Percentiles rank a stretch among this genome's conserved stretches.
Conservation (phyloP, 2,888 invertebrate genomes). For the Drepana falcataria region DNA sequence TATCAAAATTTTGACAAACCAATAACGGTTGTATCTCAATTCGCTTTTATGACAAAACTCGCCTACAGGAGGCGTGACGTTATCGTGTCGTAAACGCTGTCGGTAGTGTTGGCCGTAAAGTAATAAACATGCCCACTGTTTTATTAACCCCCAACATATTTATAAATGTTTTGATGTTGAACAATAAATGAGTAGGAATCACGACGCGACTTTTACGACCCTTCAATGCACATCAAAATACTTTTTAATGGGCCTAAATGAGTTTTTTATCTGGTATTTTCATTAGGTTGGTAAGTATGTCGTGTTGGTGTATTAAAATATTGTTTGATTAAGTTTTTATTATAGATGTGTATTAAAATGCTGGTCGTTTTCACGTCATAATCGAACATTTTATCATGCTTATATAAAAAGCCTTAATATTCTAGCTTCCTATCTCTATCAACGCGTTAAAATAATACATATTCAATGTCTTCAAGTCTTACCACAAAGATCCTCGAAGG, state of each 20-base stretch:
- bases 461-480: too few relatives aligned
- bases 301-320: constrained; percentile 12
- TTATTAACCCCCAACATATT: constrained; percentile 48
- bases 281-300: constrained; percentile 18
- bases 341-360: neutral
- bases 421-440: too few relatives aligned
- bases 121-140: constrained; percentile 46
- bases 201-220: constrained; percentile 35
- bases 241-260: constrained; percentile 37
- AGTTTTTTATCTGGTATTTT: constrained; percentile 30
- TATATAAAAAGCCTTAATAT: too few relatives aligned
- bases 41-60: constrained; percentile 26
- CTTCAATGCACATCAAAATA: constrained; percentile 28
- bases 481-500: too few relatives aligned
- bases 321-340: constrained; percentile 12
- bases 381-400: too few relatives aligned
- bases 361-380: too few relatives aligned
- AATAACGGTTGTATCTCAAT: constrained; percentile 20
- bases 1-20: constrained; percentile 10
- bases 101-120: constrained; percentile 37
- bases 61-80: constrained; percentile 21
- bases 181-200: constrained; percentile 30
- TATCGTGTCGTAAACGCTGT: constrained; percentile 30
- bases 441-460: too few relatives aligned
- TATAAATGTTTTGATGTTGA: constrained; percentile 43